phyloP scores from a whole-genome alignment of 1,140 invertebrate species.

The Vanessa atalanta region DNA sequence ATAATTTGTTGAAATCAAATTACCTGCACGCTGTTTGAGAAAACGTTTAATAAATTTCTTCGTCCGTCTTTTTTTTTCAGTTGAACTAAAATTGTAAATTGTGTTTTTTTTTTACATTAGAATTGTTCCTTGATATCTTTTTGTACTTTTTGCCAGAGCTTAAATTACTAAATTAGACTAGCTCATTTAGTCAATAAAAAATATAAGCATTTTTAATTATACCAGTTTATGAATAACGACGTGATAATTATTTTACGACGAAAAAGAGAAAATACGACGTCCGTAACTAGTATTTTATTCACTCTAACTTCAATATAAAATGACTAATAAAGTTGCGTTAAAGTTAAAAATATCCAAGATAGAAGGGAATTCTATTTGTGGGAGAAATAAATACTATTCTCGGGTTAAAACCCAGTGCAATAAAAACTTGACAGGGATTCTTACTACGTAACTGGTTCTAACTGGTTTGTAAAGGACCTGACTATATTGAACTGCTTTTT shows the following conservation, averaged over 20 bases:
- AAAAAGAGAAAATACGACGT: not conserved
- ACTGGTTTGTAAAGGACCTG: not conserved
- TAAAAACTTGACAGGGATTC: slow-evolving; percentile 3
- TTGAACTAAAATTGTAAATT: too few species aligned
- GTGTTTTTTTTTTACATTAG: too few species aligned
- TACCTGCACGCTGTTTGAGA: too few species aligned
- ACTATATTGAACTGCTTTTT: not conserved
- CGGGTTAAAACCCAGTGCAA: not conserved
- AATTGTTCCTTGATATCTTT: too few species aligned
- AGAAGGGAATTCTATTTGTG: not conserved
- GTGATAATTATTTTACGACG: too few species aligned
- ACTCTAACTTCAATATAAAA: not conserved
- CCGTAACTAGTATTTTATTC: not conserved
- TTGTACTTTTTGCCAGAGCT: too few species aligned
- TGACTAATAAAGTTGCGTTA: not conserved
- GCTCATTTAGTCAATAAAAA: too few species aligned
- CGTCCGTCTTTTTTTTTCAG: too few species aligned
- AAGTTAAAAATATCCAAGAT: not conserved
- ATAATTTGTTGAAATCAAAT: not conserved
- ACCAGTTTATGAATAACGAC: too few species aligned
- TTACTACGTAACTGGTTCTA: slow-evolving; percentile 3
- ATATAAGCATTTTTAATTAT: too few species aligned
- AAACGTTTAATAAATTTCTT: too few species aligned
- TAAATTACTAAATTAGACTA: too few species aligned
- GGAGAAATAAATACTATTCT: not conserved